These are phyloP conservation scores for Typhlomys cinereus DNA, from an alignment of 2,113 vertebrate species.

Conservation along the genomic window DNA sequence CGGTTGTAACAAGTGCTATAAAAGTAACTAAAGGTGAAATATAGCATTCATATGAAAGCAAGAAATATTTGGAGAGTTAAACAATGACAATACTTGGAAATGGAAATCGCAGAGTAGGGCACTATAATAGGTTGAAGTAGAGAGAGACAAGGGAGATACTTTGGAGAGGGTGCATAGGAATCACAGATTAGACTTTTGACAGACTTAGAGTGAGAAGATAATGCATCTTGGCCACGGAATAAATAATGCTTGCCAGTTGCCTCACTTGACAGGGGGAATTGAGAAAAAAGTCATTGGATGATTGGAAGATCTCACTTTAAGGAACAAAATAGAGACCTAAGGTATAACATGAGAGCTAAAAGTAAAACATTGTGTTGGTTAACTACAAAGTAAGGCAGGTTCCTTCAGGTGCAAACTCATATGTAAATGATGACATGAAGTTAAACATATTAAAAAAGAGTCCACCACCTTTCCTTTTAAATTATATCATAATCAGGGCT, in stretches of 20 bases:
- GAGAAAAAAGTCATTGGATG: neutral
- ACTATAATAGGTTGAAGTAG: slow-evolving; percentile 16
- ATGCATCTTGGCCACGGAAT: neutral
- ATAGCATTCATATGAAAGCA: slow-evolving; percentile 66
- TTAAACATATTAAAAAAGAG: neutral
- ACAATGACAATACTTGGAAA: slow-evolving; percentile 37
- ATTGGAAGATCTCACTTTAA: neutral
- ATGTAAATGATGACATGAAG: neutral
- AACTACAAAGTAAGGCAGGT: neutral
- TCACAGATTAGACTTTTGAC: slow-evolving; percentile 37
- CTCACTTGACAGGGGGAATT: neutral
- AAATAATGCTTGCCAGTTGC: neutral
- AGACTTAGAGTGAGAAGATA: neutral
- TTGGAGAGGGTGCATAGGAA: slow-evolving; percentile 5
- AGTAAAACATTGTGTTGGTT: neutral
- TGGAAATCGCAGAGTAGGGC: slow-evolving; percentile 24
- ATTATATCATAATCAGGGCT: too few species aligned
- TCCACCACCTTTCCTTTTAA: neutral
- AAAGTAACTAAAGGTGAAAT: slow-evolving; percentile 71
- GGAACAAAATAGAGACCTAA: slow-evolving; percentile 3
- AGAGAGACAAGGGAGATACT: neutral
- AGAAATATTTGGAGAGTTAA: slow-evolving; percentile 63
- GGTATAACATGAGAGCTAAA: neutral
- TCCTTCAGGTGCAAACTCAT: neutral
- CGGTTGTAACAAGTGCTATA: slow-evolving; percentile 60